phyloP scores from a whole-genome alignment of 2,797 vertebrate species.

The Callimico goeldii region DNA sequence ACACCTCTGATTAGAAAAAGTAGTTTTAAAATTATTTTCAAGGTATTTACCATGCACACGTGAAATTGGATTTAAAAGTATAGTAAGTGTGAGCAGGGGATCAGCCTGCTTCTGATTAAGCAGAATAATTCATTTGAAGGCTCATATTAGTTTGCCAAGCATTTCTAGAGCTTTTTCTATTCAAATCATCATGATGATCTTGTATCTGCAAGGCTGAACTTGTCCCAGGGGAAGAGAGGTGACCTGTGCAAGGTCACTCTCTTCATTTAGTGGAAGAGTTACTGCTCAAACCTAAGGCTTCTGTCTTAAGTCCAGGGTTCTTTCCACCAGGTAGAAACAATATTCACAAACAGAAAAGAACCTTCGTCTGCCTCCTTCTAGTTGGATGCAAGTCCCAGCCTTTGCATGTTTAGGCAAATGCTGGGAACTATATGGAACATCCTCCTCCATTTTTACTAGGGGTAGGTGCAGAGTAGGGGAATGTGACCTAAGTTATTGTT shows the following conservation, averaged over 20 bases:
- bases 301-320: not conserved
- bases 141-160: not conserved
- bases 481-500: not conserved
- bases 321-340: not conserved
- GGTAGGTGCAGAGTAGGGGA: not conserved
- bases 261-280: not conserved
- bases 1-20: not conserved
- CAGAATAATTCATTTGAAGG: not conserved
- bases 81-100: not conserved
- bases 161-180: not conserved
- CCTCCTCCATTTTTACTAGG: not conserved
- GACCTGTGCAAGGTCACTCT: not conserved
- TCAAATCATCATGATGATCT: not conserved
- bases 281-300: not conserved
- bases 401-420: not conserved
- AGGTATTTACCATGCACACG: not conserved
- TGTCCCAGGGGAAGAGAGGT: not conserved
- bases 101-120: not conserved
- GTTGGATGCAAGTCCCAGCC: not conserved
- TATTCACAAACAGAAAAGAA: not conserved
- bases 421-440: not conserved
- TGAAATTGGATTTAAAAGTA: not conserved
- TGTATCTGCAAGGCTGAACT: not conserved
- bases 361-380: not conserved
- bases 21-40: not conserved